phyloP scores from a whole-genome alignment of 2,888 invertebrate genomes.

The Drosophila koepferae region DNA sequence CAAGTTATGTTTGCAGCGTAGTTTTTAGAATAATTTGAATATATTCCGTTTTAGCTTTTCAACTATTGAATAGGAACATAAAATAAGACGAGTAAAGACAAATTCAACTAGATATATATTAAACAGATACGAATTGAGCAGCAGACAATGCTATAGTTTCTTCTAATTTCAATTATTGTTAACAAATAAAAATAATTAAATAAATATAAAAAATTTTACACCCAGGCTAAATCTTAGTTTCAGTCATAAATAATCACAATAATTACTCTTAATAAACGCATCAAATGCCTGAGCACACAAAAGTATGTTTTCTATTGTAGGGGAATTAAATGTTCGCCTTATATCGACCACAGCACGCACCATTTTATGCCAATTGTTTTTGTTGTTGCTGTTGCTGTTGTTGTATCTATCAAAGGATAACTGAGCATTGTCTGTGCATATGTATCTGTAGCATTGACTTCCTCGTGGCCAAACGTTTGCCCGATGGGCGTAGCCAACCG shows the following conservation, averaged over 20 bases:
- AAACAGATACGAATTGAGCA: no score
- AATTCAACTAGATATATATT: background rate
- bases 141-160: no score
- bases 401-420: slow-evolving; percentile 68
- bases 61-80: no score
- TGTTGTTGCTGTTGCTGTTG: slow-evolving; percentile 41
- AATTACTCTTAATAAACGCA: background rate
- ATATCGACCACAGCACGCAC: slow-evolving; percentile 61
- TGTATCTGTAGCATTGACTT: slow-evolving; percentile 53
- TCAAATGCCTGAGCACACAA: background rate
- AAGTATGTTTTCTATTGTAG: slow-evolving; percentile 42
- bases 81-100: no score
- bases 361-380: slow-evolving; percentile 65
- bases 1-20: background rate
- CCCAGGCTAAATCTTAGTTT: no score
- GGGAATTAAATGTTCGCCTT: slow-evolving; percentile 35
- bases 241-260: background rate
- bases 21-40: no score
- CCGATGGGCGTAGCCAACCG: slow-evolving; percentile 44
- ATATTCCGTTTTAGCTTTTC: no score
- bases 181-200: no score
- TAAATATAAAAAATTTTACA: no score
- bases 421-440: slow-evolving; percentile 70
- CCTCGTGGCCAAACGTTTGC: slow-evolving; percentile 6
- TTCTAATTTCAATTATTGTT: no score